These are phyloP conservation scores for Melanotaenia maccullochi DNA, from an alignment of 2,797 vertebrate species.

Conservation along the genomic window DNA sequence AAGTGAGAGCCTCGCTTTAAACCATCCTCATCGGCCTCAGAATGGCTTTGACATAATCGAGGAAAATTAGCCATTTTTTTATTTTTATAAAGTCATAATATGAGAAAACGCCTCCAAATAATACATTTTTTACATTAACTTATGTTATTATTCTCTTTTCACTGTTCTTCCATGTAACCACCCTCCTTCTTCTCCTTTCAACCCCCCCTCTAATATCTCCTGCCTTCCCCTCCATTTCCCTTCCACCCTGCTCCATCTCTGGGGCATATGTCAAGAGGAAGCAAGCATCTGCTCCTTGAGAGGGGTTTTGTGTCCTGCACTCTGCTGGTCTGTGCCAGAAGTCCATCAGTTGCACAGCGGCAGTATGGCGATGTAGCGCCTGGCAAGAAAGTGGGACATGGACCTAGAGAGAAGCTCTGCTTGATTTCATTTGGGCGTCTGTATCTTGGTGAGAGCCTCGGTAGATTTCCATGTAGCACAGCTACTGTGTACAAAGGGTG, in stretches of 20 bases:
- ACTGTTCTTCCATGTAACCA: slow-evolving; percentile 17
- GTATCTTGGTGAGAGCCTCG: slow-evolving; percentile 34
- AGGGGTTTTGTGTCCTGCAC: slow-evolving; percentile 65
- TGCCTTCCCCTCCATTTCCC: slow-evolving; percentile 57
- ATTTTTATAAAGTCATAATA: background rate
- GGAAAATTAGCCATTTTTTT: background rate
- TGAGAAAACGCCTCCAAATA: background rate
- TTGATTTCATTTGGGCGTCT: slow-evolving; percentile 46
- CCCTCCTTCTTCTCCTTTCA: slow-evolving; percentile 17
- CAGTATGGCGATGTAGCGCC: slow-evolving; percentile 58
- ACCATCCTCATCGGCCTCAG: slow-evolving; percentile 5
- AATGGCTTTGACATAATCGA: background rate
- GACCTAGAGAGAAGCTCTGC: slow-evolving; percentile 52
- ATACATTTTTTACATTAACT: background rate
- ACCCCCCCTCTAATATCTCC: slow-evolving; percentile 30
- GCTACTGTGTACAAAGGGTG: slow-evolving; percentile 2
- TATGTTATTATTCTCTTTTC: background rate
- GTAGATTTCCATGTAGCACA: slow-evolving; percentile 10
- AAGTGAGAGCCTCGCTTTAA: slow-evolving; percentile 31
- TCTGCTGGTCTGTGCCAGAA: slow-evolving; percentile 59
- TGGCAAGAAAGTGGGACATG: slow-evolving; percentile 59
- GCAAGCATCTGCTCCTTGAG: slow-evolving; percentile 83
- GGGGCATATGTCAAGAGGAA: slow-evolving; percentile 81
- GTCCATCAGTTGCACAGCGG: slow-evolving; percentile 53
- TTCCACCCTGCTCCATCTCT: slow-evolving; percentile 63